Percentiles rank a stretch among this genome's conserved stretches.
Evolutionary conservation across 2,888 invertebrate genomes (phyloP).

Genomic region (Drosophila anceps): DNA sequence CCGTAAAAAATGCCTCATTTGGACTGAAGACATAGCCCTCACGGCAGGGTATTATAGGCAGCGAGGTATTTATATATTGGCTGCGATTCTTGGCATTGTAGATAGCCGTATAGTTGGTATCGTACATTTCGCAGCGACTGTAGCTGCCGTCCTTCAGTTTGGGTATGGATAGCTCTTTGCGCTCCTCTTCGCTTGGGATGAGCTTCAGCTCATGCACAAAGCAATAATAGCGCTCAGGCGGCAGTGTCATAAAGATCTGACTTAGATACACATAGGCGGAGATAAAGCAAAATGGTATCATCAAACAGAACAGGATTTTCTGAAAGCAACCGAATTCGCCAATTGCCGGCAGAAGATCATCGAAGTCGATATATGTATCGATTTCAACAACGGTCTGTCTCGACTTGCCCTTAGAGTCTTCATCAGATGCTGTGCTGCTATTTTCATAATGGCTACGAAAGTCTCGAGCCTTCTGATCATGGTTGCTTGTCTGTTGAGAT

Average conservation of each 20-base stretch:
- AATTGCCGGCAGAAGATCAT: slow-evolving; percentile 92
- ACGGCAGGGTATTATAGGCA: slow-evolving; percentile 89
- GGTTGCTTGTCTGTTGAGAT: slow-evolving; percentile 17
- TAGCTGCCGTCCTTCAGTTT: slow-evolving; percentile 86
- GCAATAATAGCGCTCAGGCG: slow-evolving; percentile 93
- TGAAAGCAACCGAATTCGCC: slow-evolving; percentile 94
- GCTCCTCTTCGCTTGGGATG: slow-evolving; percentile 90
- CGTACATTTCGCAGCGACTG: slow-evolving; percentile 91
- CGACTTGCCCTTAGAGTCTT: neutral
- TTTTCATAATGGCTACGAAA: neutral
- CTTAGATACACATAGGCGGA: slow-evolving; percentile 95
- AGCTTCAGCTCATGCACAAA: slow-evolving; percentile 90
- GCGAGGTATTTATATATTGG: slow-evolving; percentile 86
- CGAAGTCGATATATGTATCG: slow-evolving; percentile 88
- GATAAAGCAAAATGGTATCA: slow-evolving; percentile 94
- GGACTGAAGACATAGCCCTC: slow-evolving; percentile 93
- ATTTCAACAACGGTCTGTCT: neutral
- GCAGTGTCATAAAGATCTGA: slow-evolving; percentile 93
- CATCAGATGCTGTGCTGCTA: neutral
- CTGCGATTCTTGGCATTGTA: slow-evolving; percentile 87
- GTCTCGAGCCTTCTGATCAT: neutral
- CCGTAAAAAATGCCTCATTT: slow-evolving; percentile 91
- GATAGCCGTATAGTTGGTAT: slow-evolving; percentile 88
- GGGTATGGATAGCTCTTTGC: slow-evolving; percentile 88
- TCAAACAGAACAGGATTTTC: slow-evolving; percentile 91